Conservation (phyloP, 2,797 vertebrate genomes). For the Lindbergichthys nudifrons region DNA sequence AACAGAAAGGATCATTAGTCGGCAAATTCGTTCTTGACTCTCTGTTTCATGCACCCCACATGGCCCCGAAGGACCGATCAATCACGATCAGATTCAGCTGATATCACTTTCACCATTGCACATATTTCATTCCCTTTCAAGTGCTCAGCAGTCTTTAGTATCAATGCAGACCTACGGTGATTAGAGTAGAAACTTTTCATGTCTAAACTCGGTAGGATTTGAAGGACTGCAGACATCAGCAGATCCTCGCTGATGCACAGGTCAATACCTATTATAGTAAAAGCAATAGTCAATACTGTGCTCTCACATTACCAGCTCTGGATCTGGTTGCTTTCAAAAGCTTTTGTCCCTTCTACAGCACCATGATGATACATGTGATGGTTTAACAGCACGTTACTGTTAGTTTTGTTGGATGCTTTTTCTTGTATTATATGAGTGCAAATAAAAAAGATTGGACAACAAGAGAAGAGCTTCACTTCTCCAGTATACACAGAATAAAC, state of each 20-base stretch:
- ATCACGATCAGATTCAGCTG: slow-evolving; percentile 67
- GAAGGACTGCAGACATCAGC: slow-evolving; percentile 77
- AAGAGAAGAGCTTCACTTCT: slow-evolving; percentile 1
- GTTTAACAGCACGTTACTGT: slow-evolving; percentile 48
- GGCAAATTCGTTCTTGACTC: slow-evolving; percentile 69
- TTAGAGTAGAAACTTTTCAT: slow-evolving; percentile 63
- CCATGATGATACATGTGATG: slow-evolving; percentile 44
- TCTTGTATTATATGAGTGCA: slow-evolving; percentile 23
- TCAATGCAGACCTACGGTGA: slow-evolving; percentile 49
- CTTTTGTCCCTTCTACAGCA: slow-evolving; percentile 24
- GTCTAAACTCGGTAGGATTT: slow-evolving; percentile 65
- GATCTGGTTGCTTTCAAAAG: slow-evolving; percentile 47
- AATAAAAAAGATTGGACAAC: slow-evolving; percentile 16
- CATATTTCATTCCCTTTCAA: slow-evolving; percentile 68
- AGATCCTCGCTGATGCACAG: slow-evolving; percentile 61
- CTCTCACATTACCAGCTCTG: slow-evolving; percentile 40
- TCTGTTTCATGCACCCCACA: slow-evolving; percentile 65
- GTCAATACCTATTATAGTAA: slow-evolving; percentile 79
- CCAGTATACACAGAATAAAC: slow-evolving; percentile 6
- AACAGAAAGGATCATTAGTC: slow-evolving; percentile 74
- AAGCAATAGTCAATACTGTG: slow-evolving; percentile 75
- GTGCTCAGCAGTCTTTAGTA: slow-evolving; percentile 60
- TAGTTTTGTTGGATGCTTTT: slow-evolving; percentile 20
- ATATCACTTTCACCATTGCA: slow-evolving; percentile 56
- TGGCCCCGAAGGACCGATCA: slow-evolving; percentile 67